Conservation (phyloP, 2,888 invertebrate genomes). For the Eupithecia subfuscata region DNA sequence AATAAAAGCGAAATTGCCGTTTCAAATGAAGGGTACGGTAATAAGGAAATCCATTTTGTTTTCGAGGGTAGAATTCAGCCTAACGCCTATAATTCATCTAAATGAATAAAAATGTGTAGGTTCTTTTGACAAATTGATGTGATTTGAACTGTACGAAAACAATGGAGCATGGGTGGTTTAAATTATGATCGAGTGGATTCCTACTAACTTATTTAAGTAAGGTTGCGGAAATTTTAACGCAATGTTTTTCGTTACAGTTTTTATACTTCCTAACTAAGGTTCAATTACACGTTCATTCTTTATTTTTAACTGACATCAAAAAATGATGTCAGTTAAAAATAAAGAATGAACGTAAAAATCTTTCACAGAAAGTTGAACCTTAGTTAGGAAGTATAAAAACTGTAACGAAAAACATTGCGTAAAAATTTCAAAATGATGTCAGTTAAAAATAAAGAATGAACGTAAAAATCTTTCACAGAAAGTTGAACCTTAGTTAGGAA, state of each 20-base stretch:
- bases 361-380: too few species aligned
- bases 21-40: slow-evolving; percentile 11
- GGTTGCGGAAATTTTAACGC: not conserved
- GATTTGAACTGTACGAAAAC: slow-evolving; percentile 22
- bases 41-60: slow-evolving; percentile 23
- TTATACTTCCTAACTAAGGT: too few species aligned
- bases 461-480: too few species aligned
- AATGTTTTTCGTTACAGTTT: not conserved
- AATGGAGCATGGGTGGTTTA: slow-evolving; percentile 28
- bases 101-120: slow-evolving; percentile 29
- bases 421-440: too few species aligned
- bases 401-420: not conserved
- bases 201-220: not conserved
- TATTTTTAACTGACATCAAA: too few species aligned
- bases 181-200: slow-evolving; percentile 15
- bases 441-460: not conserved
- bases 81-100: slow-evolving; percentile 27
- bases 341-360: not conserved
- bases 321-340: too few species aligned
- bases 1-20: slow-evolving; percentile 15
- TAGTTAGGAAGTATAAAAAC: too few species aligned
- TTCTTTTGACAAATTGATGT: slow-evolving; percentile 26
- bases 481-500: too few species aligned
- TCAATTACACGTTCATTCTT: not conserved
- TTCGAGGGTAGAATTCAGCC: slow-evolving; percentile 5